phyloP scores from a whole-genome alignment of 2,113 vertebrate species.

The Tenebrosternarchus preto region DNA sequence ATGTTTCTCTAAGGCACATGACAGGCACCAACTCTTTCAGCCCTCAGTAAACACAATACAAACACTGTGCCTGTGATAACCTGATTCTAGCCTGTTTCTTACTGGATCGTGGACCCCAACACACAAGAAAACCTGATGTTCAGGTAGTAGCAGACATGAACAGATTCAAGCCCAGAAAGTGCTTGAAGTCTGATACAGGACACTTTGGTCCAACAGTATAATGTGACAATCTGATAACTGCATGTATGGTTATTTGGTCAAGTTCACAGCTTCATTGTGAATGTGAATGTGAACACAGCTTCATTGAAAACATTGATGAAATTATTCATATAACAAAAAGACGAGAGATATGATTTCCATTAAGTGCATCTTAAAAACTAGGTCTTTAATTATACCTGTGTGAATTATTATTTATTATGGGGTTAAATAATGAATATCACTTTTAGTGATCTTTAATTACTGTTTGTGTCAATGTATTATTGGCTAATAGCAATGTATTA shows the following conservation, averaged over 20 bases:
- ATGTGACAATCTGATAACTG: not conserved
- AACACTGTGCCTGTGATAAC: not conserved
- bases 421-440: too few relatives aligned
- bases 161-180: not conserved
- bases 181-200: not conserved
- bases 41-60: not conserved
- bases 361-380: too few relatives aligned
- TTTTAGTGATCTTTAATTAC: too few relatives aligned
- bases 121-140: not conserved
- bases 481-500: too few relatives aligned
- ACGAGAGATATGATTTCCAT: too few relatives aligned
- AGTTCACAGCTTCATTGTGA: too few relatives aligned
- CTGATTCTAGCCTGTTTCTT: not conserved
- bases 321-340: too few relatives aligned
- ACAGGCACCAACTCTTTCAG: not conserved
- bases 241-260: not conserved
- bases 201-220: not conserved
- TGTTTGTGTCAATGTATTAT: too few relatives aligned
- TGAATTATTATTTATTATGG: too few relatives aligned
- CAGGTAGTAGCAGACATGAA: not conserved
- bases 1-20: too few relatives aligned
- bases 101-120: constrained; percentile 16
- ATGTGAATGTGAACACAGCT: not conserved
- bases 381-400: too few relatives aligned
- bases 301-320: not conserved